Base-by-base conservation (phyloP, 2,888 invertebrate genomes). In the Chirona hameri region DNA sequence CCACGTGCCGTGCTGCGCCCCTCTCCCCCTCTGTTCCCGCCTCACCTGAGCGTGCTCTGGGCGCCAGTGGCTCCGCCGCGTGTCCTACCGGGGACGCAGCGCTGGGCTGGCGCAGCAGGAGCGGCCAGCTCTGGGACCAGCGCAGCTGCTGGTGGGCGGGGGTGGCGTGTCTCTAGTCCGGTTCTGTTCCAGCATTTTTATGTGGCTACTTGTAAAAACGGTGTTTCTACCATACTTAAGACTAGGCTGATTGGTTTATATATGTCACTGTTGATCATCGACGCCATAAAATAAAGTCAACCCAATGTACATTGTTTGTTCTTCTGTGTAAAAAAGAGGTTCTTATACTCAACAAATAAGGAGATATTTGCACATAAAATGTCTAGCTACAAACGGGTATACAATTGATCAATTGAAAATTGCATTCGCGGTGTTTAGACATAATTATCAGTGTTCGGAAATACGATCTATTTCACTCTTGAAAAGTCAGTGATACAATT, bases 181-280 rank as follows among this genome's bases (percentile, higher is more conserved):
- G 7, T 69, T 69, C 27, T 27, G 14, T 69, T 27, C 27, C 65
- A 27, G 27, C 65, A 69, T 69, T 1, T 72, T 27, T 31, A 72
- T 72, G 72, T 72, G 72, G 72, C 31, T 72, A 29, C 31, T 29
- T 72, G 72, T 72, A 31, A 31, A 72, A 72, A n/a, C 72, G 27
- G 29, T n/a, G 72, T 72, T 29, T 72, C 72, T 72, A 72, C 72
- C 72, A 31, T 72, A 72, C 72, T 72, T 29, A 39, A 31, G 31
- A 31, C 18, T 31, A 15, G 29, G 72, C 72, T 21, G 15, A 14
- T 31, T 27, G 72, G 72, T 72, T 72, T 72, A 27, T 27, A 29
- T 69, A 27, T 21, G 72, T 72, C 72, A 72, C 31, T 72, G 72
- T 72, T 72, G 72, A 72, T 72, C 31, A 31, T 72, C 72, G 31